A percentile compares a stretch with the other conserved stretches of the same genome.
These are phyloP conservation scores for Aphidius colemani DNA, from an alignment of 2,888 invertebrate genomes.

Conservation along the genomic window DNA sequence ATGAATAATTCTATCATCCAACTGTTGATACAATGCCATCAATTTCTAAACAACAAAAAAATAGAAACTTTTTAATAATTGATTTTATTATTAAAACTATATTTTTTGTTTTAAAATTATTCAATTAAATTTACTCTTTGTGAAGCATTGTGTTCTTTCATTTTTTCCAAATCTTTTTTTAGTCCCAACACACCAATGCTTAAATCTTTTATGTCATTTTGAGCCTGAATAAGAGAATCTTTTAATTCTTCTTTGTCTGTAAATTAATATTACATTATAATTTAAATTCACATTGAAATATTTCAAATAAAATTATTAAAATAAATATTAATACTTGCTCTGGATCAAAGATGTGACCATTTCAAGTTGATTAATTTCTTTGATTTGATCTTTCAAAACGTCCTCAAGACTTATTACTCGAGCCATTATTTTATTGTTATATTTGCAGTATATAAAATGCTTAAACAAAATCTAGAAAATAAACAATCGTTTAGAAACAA, in stretches of 20 bases:
- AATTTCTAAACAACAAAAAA: slow-evolving; percentile 29
- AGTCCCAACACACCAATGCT: slow-evolving; percentile 29
- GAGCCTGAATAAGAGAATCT: slow-evolving; percentile 36
- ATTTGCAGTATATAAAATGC: too few relatives aligned
- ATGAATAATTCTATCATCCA: slow-evolving; percentile 39
- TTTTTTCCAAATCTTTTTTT: slow-evolving; percentile 33
- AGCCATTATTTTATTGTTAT: slow-evolving; percentile 13
- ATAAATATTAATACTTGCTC: slow-evolving; percentile 34
- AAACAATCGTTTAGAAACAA: neutral
- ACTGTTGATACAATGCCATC: slow-evolving; percentile 24
- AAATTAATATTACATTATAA: neutral
- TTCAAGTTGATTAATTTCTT: slow-evolving; percentile 37
- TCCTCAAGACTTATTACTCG: slow-evolving; percentile 34
- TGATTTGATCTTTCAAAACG: slow-evolving; percentile 34
- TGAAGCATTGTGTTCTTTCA: slow-evolving; percentile 36
- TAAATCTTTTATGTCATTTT: slow-evolving; percentile 29
- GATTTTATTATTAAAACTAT: slow-evolving; percentile 1
- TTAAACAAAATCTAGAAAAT: neutral
- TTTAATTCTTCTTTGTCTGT: slow-evolving; percentile 39
- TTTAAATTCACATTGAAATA: neutral
- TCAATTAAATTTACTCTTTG: slow-evolving; percentile 34
- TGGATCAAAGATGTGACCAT: slow-evolving; percentile 39
- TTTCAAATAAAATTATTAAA: slow-evolving; percentile 2
- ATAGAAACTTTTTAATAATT: neutral
- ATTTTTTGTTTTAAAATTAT: neutral